phyloP scores from a whole-genome alignment of 2,113 vertebrate genomes.

The Galemys pyrenaicus region DNA sequence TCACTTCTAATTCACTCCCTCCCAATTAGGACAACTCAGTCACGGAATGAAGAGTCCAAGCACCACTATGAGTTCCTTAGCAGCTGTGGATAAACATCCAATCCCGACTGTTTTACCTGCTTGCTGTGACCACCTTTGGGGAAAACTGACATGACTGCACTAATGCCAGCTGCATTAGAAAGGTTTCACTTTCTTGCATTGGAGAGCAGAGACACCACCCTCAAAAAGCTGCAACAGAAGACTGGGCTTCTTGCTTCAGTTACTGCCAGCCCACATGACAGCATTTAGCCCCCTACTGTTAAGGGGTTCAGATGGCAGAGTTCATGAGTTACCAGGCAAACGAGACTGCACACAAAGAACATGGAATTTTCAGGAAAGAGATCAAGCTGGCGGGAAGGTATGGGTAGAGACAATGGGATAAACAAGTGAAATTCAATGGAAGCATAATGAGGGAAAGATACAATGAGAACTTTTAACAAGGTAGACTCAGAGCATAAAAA shows the following conservation, averaged over 20 bases:
- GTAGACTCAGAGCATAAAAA: conserved; percentile 33
- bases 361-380: neutral
- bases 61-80: neutral
- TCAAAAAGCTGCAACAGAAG: neutral
- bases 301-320: neutral
- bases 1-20: neutral
- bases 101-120: neutral
- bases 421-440: neutral
- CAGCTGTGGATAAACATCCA: neutral
- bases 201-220: neutral
- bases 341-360: neutral
- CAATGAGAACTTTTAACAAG: conserved; percentile 37
- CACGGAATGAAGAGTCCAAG: neutral
- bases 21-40: neutral
- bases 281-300: neutral
- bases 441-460: neutral
- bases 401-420: neutral
- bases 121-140: neutral
- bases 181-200: neutral
- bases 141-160: neutral
- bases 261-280: neutral
- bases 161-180: neutral
- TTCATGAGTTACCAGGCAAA: neutral
- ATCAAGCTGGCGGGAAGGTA: neutral
- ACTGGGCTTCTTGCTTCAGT: neutral